Evolutionary conservation across 2,888 invertebrate species (phyloP), one percentile per base, ranked within the genome.

Genomic region (Dynastes maya): DNA sequence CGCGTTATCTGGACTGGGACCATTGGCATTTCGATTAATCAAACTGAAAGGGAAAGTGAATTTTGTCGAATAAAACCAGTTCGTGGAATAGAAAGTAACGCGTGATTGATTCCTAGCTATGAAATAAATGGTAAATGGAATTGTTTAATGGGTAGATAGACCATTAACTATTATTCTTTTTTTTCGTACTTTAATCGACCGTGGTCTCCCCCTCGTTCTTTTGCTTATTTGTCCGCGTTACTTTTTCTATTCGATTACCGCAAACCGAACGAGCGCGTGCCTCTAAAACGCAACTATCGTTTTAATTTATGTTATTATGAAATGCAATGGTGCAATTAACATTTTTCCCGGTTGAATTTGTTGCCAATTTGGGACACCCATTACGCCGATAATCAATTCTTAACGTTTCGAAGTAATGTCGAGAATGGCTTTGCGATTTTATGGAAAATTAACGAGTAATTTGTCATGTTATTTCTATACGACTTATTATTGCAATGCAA

Each of bases 21-120:
- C 13, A 51, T 51, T 71, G 80, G 76, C 78, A 80, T 80, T 80
- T 78, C 68, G 79, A 80, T 80, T 78, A 77, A 81, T 80, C 80
- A 78, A 76, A 40, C 76, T 64, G 78, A 82, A 82, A 82, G 82
- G 80, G 82, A 83, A 83, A 81, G 82, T 80, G 81, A 76, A 78
- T 81, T 68, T 68, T 51, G 29, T 67, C 80, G 79, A 80, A 78
- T 80, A 80, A 58, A 58, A 80, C 81, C 78, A 72, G 45, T 80
- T 76, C 79, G 78, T 75, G 70, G 79, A 81, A 75, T 82, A 81
- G 82, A 82, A 82, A 82, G 82, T 72, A 80, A 80, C 77, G 79
- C 77, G 67, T 79, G 76, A 79, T 76, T 79, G 79, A 78, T 74
- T 78, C 65, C 16, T 27, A 51, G 67, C 70, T 61, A 51, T 77